Conservation (phyloP, 2,113 vertebrate genomes). For the Otolemur garnettii region DNA sequence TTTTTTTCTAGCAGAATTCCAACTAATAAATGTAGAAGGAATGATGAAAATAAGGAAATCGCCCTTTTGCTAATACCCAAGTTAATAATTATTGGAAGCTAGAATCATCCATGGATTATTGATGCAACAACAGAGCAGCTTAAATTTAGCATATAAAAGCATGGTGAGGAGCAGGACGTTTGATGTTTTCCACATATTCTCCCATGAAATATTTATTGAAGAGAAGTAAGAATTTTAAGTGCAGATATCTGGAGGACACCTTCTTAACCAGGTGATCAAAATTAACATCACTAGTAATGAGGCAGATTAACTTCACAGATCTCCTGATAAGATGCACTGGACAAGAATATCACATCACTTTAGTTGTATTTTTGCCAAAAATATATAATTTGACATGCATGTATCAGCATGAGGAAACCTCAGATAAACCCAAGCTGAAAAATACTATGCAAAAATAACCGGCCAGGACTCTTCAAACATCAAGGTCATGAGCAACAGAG, state of each 20-base stretch:
- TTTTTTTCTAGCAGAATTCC: not conserved
- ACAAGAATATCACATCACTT: not conserved
- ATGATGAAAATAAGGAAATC: not conserved
- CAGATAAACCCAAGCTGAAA: not conserved
- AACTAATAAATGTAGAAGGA: not conserved
- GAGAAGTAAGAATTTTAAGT: not conserved
- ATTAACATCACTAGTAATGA: not conserved
- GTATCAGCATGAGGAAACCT: slow-evolving; percentile 16
- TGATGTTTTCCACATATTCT: not conserved
- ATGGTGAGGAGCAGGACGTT: not conserved
- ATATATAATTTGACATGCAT: not conserved
- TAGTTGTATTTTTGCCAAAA: not conserved
- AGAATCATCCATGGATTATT: not conserved
- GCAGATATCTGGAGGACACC: not conserved
- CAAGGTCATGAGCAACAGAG: not conserved
- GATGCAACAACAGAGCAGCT: not conserved
- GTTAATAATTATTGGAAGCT: not conserved
- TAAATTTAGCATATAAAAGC: not conserved
- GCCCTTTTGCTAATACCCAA: not conserved
- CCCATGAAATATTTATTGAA: not conserved
- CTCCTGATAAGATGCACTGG: not conserved
- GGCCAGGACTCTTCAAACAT: not conserved
- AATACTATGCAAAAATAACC: not conserved
- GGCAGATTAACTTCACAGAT: not conserved
- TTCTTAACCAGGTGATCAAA: not conserved